phyloP scores from a whole-genome alignment of 2,113 vertebrate genomes.

The Poeciliopsis occidentalis region DNA sequence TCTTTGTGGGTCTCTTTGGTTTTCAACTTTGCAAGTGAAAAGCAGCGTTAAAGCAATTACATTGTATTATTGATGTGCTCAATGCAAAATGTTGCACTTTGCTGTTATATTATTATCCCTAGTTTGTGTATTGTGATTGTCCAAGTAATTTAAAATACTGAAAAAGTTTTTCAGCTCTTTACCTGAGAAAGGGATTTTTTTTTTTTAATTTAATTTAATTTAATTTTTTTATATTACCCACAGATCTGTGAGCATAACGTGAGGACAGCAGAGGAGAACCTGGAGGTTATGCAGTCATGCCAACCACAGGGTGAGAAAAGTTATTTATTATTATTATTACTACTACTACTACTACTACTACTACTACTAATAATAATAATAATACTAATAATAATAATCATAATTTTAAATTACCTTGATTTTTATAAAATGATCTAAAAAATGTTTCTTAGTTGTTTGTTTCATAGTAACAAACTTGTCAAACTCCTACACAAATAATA shows the following conservation, averaged over 20 bases:
- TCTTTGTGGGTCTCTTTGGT: background rate
- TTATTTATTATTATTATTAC: slow-evolving; percentile 9
- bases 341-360: no score
- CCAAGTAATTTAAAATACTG: background rate
- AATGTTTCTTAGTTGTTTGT: slow-evolving; percentile 19
- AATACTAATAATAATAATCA: no score
- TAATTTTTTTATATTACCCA: slow-evolving; percentile 6
- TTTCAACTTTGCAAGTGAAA: background rate
- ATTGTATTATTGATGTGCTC: background rate
- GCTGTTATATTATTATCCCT: no score
- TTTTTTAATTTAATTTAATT: background rate
- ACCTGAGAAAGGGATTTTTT: background rate
- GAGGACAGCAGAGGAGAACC: slow-evolving; percentile 45
- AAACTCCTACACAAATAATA: slow-evolving; percentile 20
- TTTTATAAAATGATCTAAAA: background rate
- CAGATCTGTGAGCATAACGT: slow-evolving; percentile 68
- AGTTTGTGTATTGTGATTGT: background rate
- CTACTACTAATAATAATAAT: no score
- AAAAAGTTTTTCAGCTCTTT: no score
- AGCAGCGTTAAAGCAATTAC: background rate
- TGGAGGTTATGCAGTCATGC: slow-evolving; percentile 69
- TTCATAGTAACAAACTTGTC: slow-evolving; percentile 16
- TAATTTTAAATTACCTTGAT: background rate
- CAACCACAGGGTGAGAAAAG: slow-evolving; percentile 72
- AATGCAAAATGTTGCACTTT: background rate